Percentiles rank a stretch among this genome's conserved stretches.
These are phyloP conservation scores for Dicentrarchus labrax DNA, from an alignment of 2,113 vertebrate species.

Conservation along the genomic window DNA sequence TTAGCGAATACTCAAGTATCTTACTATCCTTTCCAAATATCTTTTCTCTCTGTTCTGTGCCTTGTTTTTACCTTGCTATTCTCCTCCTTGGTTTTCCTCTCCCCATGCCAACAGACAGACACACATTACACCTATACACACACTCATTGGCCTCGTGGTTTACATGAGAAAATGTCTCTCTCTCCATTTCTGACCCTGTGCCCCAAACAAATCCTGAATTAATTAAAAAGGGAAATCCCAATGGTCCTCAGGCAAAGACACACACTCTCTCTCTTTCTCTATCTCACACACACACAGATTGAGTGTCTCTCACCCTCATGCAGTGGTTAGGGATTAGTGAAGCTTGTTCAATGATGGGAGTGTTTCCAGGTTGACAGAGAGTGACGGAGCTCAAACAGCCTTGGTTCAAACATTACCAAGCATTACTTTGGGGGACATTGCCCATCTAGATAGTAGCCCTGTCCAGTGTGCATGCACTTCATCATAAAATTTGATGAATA, in stretches of 20 bases:
- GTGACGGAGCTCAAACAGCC: slow-evolving; percentile 67
- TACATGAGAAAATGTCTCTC: slow-evolving; percentile 84
- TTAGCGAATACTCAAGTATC: no score
- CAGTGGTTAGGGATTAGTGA: slow-evolving; percentile 82
- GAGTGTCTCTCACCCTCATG: slow-evolving; percentile 82
- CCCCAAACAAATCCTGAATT: slow-evolving; percentile 88
- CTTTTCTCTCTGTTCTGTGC: background rate
- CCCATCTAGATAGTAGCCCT: background rate
- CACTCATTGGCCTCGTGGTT: slow-evolving; percentile 56
- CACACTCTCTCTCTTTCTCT: background rate
- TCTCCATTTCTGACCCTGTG: slow-evolving; percentile 83
- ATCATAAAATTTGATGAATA: background rate
- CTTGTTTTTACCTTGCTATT: slow-evolving; percentile 2
- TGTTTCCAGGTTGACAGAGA: slow-evolving; percentile 79
- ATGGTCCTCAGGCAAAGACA: slow-evolving; percentile 53
- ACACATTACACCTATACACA: slow-evolving; percentile 39
- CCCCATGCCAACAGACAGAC: slow-evolving; percentile 5
- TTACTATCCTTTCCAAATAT: background rate
- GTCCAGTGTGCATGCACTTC: background rate
- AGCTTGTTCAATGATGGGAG: slow-evolving; percentile 82
- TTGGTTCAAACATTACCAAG: slow-evolving; percentile 60
- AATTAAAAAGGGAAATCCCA: slow-evolving; percentile 89
- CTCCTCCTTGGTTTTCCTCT: slow-evolving; percentile 16
- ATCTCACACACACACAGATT: slow-evolving; percentile 66
- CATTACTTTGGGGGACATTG: slow-evolving; percentile 23